Evolutionary conservation across 2,797 vertebrate species (phyloP), one percentile per base, ranked within the genome.

Genomic region (Parauchenoglanis punctatus): DNA sequence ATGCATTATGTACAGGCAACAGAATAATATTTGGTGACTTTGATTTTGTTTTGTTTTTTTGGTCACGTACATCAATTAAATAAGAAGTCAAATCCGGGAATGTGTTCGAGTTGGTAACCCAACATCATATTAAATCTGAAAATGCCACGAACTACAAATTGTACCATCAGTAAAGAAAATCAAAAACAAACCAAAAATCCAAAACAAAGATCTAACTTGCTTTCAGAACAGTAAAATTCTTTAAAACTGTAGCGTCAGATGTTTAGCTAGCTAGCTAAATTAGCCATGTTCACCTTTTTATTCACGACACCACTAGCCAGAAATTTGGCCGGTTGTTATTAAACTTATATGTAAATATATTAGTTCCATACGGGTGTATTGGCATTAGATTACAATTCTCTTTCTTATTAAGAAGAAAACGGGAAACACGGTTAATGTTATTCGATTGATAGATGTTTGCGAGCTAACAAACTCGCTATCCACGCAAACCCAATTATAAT

Each of bases 201-300:
- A 78, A 54, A 78, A 56, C 13, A 31, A 35, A 44, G 31, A 63
- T 12, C 10, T 25, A 61, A 18, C 5, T 11, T 17, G 1, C 35
- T 17, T n/a, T 15, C 58, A 15, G 3, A 46, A 8, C 10, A 49
- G 11, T 28, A 20, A 20, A 46, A 18, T 59, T 52, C 7, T 28
- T 49, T 15, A 46, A 65, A 65, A 28, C 23, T 44, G 81, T 20
- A 67, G 8, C 46, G 81, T 54, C n/a, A 52, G 23, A 46, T 54
- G 10, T 31, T 54, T 54, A 68, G 46, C 18, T 54, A 52, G 49
- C 28, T 68, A 54, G 65, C 28, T 54, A 83, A 68, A 68, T 54
- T 54, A 67, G 81, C 81, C 65, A 54, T 46, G 81, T 25, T 83
- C 63, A 35, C 63, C 46, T 54, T 83, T 81, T 63, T 58, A 80